A percentile compares a stretch with the other conserved stretches of the same genome.
Conservation (phyloP, 2,888 invertebrate genomes). For the Caenorhabditis parvicauda region DNA sequence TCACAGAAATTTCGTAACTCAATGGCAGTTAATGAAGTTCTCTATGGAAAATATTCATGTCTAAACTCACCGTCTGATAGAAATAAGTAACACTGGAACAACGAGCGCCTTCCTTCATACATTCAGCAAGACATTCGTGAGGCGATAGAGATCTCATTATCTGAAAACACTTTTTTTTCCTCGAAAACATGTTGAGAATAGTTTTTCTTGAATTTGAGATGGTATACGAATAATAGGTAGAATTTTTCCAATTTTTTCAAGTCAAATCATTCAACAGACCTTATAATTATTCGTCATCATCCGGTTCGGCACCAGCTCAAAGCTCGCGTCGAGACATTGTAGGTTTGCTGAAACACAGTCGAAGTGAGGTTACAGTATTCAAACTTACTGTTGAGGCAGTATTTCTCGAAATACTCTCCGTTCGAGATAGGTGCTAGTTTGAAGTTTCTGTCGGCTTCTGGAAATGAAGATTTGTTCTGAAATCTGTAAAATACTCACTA, state of each 20-base stretch:
- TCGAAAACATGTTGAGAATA: too few relatives aligned
- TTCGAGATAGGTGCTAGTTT: conserved; percentile 47
- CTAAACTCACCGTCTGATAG: conserved; percentile 29
- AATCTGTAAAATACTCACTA: conserved; percentile 7
- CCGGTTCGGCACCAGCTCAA: conserved; percentile 50
- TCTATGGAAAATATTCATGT: neutral
- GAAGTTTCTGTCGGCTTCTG: conserved; percentile 24
- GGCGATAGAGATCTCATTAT: conserved; percentile 37
- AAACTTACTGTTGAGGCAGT: conserved; percentile 48
- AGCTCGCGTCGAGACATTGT: conserved; percentile 51
- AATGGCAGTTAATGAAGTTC: too few relatives aligned
- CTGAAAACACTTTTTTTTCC: conserved; percentile 17
- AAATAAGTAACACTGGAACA: conserved; percentile 54
- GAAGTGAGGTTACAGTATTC: neutral
- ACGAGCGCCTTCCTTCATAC: conserved; percentile 59
- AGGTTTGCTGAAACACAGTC: conserved; percentile 33
- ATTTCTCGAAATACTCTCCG: conserved; percentile 58
- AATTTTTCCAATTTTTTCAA: too few relatives aligned
- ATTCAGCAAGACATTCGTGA: conserved; percentile 46
- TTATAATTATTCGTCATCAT: conserved; percentile 42
- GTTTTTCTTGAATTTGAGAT: neutral
- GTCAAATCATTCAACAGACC: too few relatives aligned
- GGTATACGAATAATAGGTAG: too few relatives aligned
- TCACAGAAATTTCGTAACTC: too few relatives aligned
- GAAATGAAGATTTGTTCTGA: neutral